Evolutionary conservation across 2,113 vertebrate genomes (phyloP).

Genomic region (Craseonycteris thonglongyai): DNA sequence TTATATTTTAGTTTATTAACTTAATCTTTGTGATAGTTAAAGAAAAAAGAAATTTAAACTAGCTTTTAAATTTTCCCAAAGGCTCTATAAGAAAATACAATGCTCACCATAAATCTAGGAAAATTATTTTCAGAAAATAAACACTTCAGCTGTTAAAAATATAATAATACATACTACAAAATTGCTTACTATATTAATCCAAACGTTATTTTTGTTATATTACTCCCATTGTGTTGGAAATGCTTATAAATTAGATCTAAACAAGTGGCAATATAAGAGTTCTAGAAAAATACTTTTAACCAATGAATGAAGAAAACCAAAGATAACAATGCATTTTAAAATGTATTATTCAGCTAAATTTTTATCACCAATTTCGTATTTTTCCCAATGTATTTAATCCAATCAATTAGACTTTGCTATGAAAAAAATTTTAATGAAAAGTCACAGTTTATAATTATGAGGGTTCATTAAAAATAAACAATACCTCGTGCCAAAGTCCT

Average conservation of each 20-base stretch:
- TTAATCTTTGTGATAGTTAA: neutral
- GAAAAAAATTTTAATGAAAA: constrained; percentile 42
- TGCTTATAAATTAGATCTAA: neutral
- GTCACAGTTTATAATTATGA: neutral
- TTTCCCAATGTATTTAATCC: constrained; percentile 1
- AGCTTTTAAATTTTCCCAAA: neutral
- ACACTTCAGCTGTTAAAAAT: neutral
- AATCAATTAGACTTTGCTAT: neutral
- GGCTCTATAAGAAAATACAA: neutral
- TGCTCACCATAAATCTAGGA: neutral
- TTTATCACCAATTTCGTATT: neutral
- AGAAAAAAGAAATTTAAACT: neutral
- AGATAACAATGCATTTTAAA: neutral
- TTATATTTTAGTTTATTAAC: neutral
- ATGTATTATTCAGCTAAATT: neutral
- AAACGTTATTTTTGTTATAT: neutral
- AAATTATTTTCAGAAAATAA: neutral
- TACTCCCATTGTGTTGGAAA: neutral
- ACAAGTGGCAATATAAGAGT: neutral
- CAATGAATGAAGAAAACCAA: neutral
- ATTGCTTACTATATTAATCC: neutral
- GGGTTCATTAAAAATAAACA: constrained; percentile 35
- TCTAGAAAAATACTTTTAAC: neutral
- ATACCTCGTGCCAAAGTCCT: neutral
- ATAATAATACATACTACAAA: neutral